Percentiles rank a stretch among this genome's conserved stretches.
Conservation (phyloP, 2,888 invertebrate species). For the Synanthedon formicaeformis region DNA sequence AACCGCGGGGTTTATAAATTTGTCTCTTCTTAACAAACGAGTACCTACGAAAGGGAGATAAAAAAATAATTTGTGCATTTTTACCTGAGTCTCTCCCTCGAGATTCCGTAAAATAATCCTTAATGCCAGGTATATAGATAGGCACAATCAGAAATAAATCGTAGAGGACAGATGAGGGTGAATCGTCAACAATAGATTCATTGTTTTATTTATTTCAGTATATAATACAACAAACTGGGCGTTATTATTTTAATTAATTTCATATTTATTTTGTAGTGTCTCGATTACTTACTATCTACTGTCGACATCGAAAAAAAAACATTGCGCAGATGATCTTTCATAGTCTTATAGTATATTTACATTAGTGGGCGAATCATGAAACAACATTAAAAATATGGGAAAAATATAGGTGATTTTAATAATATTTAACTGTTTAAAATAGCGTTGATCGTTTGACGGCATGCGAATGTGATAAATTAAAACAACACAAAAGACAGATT, state of each 20-base stretch:
- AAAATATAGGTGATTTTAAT: too few species aligned
- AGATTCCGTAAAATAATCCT: neutral
- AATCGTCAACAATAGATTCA: constrained; percentile 16
- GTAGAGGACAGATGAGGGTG: constrained; percentile 39
- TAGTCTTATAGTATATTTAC: too few species aligned
- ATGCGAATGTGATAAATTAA: constrained; percentile 33
- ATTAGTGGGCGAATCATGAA: too few species aligned
- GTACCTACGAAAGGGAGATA: neutral
- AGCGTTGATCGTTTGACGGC: constrained; percentile 9
- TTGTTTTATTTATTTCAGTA: constrained; percentile 9
- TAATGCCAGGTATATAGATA: neutral
- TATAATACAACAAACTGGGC: too few species aligned
- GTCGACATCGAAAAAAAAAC: too few species aligned
- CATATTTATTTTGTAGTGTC: too few species aligned
- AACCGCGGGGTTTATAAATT: too few species aligned
- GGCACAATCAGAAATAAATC: neutral
- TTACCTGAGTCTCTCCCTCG: neutral
- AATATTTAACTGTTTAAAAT: too few species aligned
- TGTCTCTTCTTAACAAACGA: too few species aligned
- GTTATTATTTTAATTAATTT: neutral
- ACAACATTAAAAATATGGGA: too few species aligned
- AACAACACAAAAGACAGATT: constrained; percentile 41
- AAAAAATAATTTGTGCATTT: neutral
- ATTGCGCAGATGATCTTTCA: too few species aligned
- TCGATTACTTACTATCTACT: too few species aligned